A percentile compares a stretch with the other conserved stretches of the same genome.
These are phyloP conservation scores for Pheosia gnoma DNA, from an alignment of 2,888 invertebrate species.

Conservation along the genomic window DNA sequence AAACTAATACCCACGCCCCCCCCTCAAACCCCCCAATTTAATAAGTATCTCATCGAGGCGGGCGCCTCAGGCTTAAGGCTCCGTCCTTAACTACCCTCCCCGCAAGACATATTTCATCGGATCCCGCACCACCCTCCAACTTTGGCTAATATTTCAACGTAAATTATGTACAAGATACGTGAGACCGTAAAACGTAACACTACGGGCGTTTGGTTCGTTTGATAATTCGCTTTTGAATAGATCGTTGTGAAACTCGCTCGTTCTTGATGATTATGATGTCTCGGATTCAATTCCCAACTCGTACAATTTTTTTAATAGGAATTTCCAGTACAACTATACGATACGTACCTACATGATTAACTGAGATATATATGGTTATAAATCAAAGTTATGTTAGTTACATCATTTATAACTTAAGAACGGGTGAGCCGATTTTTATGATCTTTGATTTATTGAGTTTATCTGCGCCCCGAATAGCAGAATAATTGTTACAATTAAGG, in stretches of 20 bases:
- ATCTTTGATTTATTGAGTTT: too few relatives aligned
- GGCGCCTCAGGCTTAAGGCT: constrained; percentile 73
- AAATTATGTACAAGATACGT: constrained; percentile 75
- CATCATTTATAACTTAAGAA: too few relatives aligned
- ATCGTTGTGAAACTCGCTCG: background rate
- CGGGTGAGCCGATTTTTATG: too few relatives aligned
- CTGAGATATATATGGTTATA: too few relatives aligned
- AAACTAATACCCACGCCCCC: constrained; percentile 19
- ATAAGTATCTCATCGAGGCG: constrained; percentile 67
- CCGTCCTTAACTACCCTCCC: constrained; percentile 64
- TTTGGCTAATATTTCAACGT: constrained; percentile 76
- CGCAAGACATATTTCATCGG: constrained; percentile 83
- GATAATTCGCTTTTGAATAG: constrained; percentile 2
- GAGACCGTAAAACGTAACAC: constrained; percentile 30
- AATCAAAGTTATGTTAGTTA: too few relatives aligned
- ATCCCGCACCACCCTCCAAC: constrained; percentile 74
- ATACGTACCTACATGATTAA: too few relatives aligned
- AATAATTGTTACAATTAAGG: too few relatives aligned
- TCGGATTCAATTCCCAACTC: too few relatives aligned
- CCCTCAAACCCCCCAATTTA: constrained; percentile 49
- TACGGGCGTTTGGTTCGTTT: background rate
- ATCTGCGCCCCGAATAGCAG: too few relatives aligned
- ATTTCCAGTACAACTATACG: too few relatives aligned
- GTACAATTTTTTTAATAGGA: too few relatives aligned
- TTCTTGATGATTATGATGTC: too few relatives aligned